Base-by-base conservation (phyloP, 2,888 invertebrate genomes). In the Buathra laborator region DNA sequence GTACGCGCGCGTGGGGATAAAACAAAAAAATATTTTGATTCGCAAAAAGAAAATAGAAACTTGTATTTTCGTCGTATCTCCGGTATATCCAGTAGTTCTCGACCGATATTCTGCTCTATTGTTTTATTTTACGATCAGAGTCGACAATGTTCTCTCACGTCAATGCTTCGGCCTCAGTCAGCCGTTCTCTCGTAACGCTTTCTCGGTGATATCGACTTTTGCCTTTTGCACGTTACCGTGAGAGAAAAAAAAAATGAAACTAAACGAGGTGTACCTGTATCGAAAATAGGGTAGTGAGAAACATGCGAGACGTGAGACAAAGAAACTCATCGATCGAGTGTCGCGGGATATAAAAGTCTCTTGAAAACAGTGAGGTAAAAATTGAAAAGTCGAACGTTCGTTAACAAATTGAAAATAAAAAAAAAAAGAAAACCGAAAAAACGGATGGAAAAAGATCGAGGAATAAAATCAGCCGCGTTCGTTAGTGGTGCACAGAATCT, bases 391-490 rank as follows among this genome's bases (percentile, higher is more conserved):
- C 78, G 66, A 81, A 46, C 56, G 75, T 29, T 68, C 70, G 66
- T 64, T 62, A 48, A 29, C 77, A 83, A 78, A 78, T 78, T 51
- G 84, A 70, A 16, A 62, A 44, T n/a, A 53, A 16, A 29, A 56
- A 70, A 48, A 72, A 16, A 76, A 72, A 76, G 56, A 79, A 59
- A 19, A 19, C 24, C 19, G 37, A 9, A 37, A 9, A 9, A 37
- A 37, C 37, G 37, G 37, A 37, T 19, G 56, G 10, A 19, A 56
- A 56, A 56, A 24, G 56, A 56, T 56, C 56, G 56, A 56, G 56
- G 19, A 10, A 56, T 56, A 62, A 74, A 82, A 86, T 86, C 81
- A 81, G 76, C 75, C 81, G 19, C 24, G 81, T 84, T 86, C 82
- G 86, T 85, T 87, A 76, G 62, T 77, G 77, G 77, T 71, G 64